Evolutionary conservation across 2,888 invertebrate genomes (phyloP).

Genomic region (Alloscopus bannaensis): DNA sequence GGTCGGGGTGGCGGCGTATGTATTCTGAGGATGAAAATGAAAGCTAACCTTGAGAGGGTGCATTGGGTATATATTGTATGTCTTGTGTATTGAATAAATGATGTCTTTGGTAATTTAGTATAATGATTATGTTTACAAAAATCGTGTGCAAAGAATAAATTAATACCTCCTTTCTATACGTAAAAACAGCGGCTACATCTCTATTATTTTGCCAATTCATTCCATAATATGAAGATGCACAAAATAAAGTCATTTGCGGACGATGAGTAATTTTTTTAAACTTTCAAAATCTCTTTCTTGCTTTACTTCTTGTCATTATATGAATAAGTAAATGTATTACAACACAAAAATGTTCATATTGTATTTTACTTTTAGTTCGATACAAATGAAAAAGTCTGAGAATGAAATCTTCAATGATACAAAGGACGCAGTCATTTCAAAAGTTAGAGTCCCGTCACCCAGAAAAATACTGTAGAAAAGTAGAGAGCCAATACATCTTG

Average conservation of each 20-base stretch:
- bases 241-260: background rate
- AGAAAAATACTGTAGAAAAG: constrained; percentile 73
- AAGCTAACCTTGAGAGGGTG: too few relatives aligned
- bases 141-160: too few relatives aligned
- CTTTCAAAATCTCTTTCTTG: constrained; percentile 53
- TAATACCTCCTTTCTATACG: too few relatives aligned
- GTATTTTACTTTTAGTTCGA: constrained; percentile 62
- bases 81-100: too few relatives aligned
- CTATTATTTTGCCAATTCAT: too few relatives aligned
- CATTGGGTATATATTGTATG: too few relatives aligned
- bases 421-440: constrained; percentile 63
- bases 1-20: too few relatives aligned
- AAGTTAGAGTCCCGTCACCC: constrained; percentile 71
- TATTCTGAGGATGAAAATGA: too few relatives aligned
- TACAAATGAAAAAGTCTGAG: constrained; percentile 65
- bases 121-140: too few relatives aligned
- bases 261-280: constrained; percentile 20
- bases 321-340: constrained; percentile 62
- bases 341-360: constrained; percentile 66
- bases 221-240: background rate
- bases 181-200: too few relatives aligned
- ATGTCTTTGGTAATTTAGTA: too few relatives aligned
- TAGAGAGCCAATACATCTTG: constrained; percentile 71
- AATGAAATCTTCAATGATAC: constrained; percentile 63
- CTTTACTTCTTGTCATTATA: constrained; percentile 60